Percentiles rank a stretch among this genome's conserved stretches.
phyloP scores from a whole-genome alignment of 2,797 vertebrate genomes.

The Leontocebus nigricollis region DNA sequence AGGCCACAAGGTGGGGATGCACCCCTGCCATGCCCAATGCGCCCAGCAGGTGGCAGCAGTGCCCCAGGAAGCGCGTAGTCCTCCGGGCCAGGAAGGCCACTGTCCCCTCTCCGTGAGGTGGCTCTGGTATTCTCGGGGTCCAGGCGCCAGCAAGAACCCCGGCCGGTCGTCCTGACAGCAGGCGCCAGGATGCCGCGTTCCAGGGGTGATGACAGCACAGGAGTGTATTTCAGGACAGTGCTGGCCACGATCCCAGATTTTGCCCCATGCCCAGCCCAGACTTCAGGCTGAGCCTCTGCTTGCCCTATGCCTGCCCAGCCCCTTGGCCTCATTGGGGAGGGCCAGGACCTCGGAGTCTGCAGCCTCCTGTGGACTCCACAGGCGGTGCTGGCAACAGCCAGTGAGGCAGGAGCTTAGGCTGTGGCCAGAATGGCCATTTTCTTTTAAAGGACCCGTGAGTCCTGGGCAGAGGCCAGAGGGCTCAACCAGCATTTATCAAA shows the following conservation, averaged over 20 bases:
- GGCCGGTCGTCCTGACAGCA: neutral
- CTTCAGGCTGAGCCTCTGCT: neutral
- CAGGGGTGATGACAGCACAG: accelerated
- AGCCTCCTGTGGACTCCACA: neutral
- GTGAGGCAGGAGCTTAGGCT: neutral
- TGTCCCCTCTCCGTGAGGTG: neutral
- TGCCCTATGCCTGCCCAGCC: neutral
- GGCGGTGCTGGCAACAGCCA: neutral
- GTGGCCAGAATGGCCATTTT: accelerated
- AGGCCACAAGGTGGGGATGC: neutral
- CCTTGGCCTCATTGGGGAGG: neutral
- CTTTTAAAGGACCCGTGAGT: neutral
- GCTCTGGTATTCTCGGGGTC: neutral
- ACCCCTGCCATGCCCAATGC: accelerated
- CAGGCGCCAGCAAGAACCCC: too few relatives aligned
- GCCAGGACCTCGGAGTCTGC: accelerated
- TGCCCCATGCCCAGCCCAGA: neutral
- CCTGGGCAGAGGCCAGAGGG: neutral
- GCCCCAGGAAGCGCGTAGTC: accelerated
- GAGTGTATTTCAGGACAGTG: accelerated
- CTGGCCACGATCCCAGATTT: neutral
- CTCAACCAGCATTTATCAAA: neutral
- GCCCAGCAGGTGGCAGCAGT: slow-evolving; percentile 64
- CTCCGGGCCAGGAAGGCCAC: accelerated
- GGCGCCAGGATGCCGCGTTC: neutral